Percentiles rank a stretch among this genome's conserved stretches.
phyloP scores from a whole-genome alignment of 1,140 invertebrate species.

The Apis cerana region DNA sequence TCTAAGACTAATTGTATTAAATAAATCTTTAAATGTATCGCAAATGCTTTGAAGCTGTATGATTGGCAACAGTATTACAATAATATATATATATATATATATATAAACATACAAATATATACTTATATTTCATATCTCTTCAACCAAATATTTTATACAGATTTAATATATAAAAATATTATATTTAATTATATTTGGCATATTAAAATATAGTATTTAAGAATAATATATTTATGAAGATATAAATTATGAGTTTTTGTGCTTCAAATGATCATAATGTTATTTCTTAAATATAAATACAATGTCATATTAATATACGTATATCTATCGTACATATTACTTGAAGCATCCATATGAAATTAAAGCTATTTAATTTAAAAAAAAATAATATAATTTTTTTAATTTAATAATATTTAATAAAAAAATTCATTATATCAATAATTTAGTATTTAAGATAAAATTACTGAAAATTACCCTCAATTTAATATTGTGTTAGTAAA shows the following conservation, averaged over 20 bases:
- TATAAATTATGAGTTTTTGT: slow-evolving; percentile 7
- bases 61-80: slow-evolving; percentile 52
- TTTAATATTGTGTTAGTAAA: neutral
- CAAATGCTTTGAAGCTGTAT: slow-evolving; percentile 44
- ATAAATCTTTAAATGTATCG: slow-evolving; percentile 28
- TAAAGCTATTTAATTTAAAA: neutral
- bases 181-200: slow-evolving; percentile 10
- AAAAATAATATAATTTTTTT: neutral
- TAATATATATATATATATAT: slow-evolving; percentile 42
- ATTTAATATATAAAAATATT: slow-evolving; percentile 26
- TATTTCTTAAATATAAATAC: neutral
- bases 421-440: neutral
- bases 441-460: slow-evolving; percentile 9
- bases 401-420: neutral
- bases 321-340: neutral
- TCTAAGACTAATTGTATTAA: slow-evolving; percentile 28
- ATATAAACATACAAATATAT: slow-evolving; percentile 17
- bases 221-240: slow-evolving; percentile 26
- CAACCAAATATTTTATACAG: slow-evolving; percentile 8
- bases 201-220: slow-evolving; percentile 9
- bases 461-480: neutral
- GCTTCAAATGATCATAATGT: slow-evolving; percentile 1
- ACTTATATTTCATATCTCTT: slow-evolving; percentile 19
- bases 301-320: neutral
- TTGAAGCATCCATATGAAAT: neutral